A percentile compares a stretch with the other conserved stretches of the same genome.
phyloP scores from a whole-genome alignment of 2,113 vertebrate genomes.

The Lathamus discolor region DNA sequence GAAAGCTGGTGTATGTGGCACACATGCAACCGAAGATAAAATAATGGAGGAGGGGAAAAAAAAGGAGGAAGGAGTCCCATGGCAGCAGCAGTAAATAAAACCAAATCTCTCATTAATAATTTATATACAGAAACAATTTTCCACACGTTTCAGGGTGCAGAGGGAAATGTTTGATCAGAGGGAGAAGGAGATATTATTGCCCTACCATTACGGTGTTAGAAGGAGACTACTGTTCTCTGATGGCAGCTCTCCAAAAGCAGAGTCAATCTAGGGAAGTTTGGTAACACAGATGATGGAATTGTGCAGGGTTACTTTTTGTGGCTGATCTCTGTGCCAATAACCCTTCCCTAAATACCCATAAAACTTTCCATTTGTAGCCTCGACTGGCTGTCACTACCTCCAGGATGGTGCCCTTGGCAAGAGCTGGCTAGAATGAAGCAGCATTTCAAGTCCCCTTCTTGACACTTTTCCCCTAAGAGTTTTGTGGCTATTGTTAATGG shows the following conservation, averaged over 20 bases:
- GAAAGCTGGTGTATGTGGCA: neutral
- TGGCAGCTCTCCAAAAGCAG: constrained; percentile 42
- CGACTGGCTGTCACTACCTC: neutral
- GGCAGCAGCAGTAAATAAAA: constrained; percentile 27
- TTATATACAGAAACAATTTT: constrained; percentile 22
- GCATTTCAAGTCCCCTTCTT: neutral
- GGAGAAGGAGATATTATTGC: neutral
- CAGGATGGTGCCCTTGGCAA: neutral
- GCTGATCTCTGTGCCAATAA: constrained; percentile 14
- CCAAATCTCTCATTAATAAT: constrained; percentile 12
- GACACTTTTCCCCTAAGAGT: neutral
- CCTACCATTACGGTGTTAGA: neutral
- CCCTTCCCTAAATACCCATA: constrained; percentile 40
- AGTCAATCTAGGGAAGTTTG: constrained; percentile 50
- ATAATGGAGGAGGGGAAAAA: neutral
- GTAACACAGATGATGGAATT: constrained; percentile 37
- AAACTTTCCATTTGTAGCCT: constrained; percentile 51
- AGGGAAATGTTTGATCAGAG: constrained; percentile 28
- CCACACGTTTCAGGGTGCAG: neutral
- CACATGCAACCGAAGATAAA: neutral
- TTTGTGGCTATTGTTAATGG: neutral
- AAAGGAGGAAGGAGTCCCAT: neutral
- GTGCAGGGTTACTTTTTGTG: constrained; percentile 12
- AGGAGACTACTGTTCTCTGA: constrained; percentile 21
- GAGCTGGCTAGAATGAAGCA: neutral